These are phyloP conservation scores for Odontomachus brunneus DNA, from an alignment of 1,140 invertebrate genomes.

Conservation along the genomic window DNA sequence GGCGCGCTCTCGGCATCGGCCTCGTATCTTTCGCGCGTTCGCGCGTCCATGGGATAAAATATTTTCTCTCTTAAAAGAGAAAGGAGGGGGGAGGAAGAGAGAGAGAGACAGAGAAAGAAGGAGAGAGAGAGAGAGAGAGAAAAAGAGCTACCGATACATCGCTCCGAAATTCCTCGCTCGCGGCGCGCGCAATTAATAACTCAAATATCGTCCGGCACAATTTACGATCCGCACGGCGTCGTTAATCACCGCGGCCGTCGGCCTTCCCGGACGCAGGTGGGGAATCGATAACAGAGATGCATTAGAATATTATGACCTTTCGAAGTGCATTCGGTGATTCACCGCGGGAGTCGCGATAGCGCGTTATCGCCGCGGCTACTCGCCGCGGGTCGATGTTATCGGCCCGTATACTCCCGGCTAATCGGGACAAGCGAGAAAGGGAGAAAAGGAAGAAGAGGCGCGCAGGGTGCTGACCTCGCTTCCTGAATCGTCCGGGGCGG, in stretches of 20 bases:
- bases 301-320: slow-evolving; percentile 60
- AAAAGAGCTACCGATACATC: slow-evolving; percentile 20
- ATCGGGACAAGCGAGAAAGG: slow-evolving; percentile 63
- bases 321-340: slow-evolving; percentile 68
- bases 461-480: slow-evolving; percentile 54
- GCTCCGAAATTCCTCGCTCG: slow-evolving; percentile 38
- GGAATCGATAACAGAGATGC: slow-evolving; percentile 60
- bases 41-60: slow-evolving; percentile 17
- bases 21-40: slow-evolving; percentile 1
- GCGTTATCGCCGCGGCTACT: slow-evolving; percentile 73
- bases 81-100: too few relatives aligned
- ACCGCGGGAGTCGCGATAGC: slow-evolving; percentile 71
- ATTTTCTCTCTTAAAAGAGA: background rate
- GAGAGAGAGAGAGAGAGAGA: too few relatives aligned
- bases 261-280: slow-evolving; percentile 36
- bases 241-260: slow-evolving; percentile 31
- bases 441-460: slow-evolving; percentile 45
- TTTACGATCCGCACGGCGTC: slow-evolving; percentile 29
- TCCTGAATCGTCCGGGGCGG: slow-evolving; percentile 70
- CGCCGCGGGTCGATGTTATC: slow-evolving; percentile 77
- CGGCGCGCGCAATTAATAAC: slow-evolving; percentile 45
- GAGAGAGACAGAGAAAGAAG: too few relatives aligned
- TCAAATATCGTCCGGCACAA: slow-evolving; percentile 43
- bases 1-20: background rate
- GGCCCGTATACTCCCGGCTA: slow-evolving; percentile 54